Evolutionary conservation across 2,888 invertebrate genomes (phyloP), one percentile per base, ranked within the genome.

Genomic region (Rhorus exstirpatorius): DNA sequence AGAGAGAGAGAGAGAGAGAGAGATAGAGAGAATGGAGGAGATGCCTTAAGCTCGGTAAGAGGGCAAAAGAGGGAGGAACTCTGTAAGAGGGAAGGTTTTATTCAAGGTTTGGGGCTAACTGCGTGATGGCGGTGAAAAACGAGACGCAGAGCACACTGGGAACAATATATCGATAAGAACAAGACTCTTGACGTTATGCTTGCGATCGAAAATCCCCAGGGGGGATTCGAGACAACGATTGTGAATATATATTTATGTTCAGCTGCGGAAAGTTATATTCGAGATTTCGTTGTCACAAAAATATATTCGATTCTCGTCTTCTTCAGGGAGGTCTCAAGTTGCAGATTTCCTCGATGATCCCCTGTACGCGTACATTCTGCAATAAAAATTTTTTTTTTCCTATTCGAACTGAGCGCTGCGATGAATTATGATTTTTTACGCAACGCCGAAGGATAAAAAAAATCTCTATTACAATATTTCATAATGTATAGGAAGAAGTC

Each of bases 291-390:
- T 31, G 55, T 71, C 49, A 31, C 17, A 2, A 58, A 55, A 51
- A 76, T 71, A 76, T 76, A 76, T 76, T 76, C 31, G 35, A 67
- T 71, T 60, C 51, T n/a, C 31, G 35, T 71, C n/a, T 14, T 65
- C 21, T 21, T 38, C 14, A 10, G 19, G 10, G 35, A 19, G 8
- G 14, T 8, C 53, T 19, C 17, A 19, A 10, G 17, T 35, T 24
- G 21, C n/a, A 44, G 6, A 60, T 60, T 58, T 19, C n/a, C 6
- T 24, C 17, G 26, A 10, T 35, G 26, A 10, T 35, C 10, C 63
- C 14, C 26, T 35, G 1, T 10, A 8, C 24, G 3, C 14, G 17
- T 12, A 35, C 10, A 17, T 14, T 60, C 44, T 44, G 17, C 41
- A 10, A n/a, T 1, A 24, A 7, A 41, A 12, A n/a, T 26, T 12